phyloP scores from a whole-genome alignment of 2,797 vertebrate species.

The Muscicapa striata region DNA sequence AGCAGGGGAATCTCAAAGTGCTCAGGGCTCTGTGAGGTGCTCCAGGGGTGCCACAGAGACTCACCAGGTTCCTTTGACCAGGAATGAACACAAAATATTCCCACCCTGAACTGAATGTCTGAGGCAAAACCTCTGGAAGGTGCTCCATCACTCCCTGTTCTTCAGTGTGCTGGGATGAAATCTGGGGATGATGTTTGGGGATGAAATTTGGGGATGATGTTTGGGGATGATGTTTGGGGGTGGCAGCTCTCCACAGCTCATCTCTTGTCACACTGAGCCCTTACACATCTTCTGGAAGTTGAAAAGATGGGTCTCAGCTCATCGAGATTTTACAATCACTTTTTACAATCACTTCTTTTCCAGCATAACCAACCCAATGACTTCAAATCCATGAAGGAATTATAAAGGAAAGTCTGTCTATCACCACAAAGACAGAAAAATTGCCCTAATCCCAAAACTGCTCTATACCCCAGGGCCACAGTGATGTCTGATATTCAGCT shows the following conservation, averaged over 20 bases:
- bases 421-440: background rate
- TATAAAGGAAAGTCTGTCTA: background rate
- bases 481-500: background rate
- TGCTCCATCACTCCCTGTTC: background rate
- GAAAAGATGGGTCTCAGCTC: background rate
- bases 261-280: background rate
- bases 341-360: background rate
- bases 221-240: no score
- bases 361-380: background rate
- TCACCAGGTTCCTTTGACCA: background rate
- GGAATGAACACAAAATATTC: background rate
- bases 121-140: background rate
- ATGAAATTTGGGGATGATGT: no score
- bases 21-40: background rate
- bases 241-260: background rate
- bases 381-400: background rate
- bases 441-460: background rate
- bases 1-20: background rate
- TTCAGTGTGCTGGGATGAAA: background rate
- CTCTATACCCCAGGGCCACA: background rate
- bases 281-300: background rate
- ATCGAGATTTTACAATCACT: background rate
- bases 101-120: rapidly evolving
- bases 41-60: slow-evolving; percentile 48
- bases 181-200: no score